Percentiles rank a stretch among this genome's conserved stretches.
These are phyloP conservation scores for Apamea epomidion DNA, from an alignment of 2,888 invertebrate genomes.

Conservation along the genomic window DNA sequence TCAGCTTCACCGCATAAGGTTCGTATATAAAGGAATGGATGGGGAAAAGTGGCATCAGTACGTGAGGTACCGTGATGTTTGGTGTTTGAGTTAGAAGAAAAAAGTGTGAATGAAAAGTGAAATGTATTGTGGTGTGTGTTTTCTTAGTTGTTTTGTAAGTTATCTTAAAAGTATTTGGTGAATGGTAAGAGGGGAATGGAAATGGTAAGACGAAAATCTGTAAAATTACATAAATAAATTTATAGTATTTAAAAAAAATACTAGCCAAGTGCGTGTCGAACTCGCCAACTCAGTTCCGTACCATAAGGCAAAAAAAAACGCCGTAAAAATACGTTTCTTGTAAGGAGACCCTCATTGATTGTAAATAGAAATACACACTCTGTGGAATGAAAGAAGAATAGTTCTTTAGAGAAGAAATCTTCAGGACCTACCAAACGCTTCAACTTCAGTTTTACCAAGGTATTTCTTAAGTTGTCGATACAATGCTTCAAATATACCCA, in stretches of 20 bases:
- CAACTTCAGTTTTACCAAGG: background rate
- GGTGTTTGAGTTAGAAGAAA: constrained; percentile 36
- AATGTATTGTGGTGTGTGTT: background rate
- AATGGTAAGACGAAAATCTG: background rate
- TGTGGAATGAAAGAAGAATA: background rate
- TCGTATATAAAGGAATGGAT: constrained; percentile 73
- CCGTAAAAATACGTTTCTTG: no score
- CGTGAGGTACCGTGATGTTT: constrained; percentile 64
- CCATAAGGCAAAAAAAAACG: no score
- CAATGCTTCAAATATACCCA: background rate
- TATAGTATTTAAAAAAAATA: background rate
- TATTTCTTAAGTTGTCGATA: background rate
- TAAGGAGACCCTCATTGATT: no score
- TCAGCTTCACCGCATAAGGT: constrained; percentile 76
- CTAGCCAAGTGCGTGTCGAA: background rate
- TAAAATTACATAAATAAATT: background rate
- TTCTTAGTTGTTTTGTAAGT: background rate
- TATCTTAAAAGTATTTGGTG: background rate
- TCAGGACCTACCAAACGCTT: background rate
- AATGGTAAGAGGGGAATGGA: background rate
- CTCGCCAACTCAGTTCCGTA: background rate
- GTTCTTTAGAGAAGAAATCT: background rate
- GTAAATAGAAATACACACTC: no score
- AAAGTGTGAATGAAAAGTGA: constrained; percentile 6
- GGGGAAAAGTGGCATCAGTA: constrained; percentile 70